These are phyloP conservation scores for Ectemnius continuus DNA, from an alignment of 2,888 invertebrate genomes.

Conservation along the genomic window DNA sequence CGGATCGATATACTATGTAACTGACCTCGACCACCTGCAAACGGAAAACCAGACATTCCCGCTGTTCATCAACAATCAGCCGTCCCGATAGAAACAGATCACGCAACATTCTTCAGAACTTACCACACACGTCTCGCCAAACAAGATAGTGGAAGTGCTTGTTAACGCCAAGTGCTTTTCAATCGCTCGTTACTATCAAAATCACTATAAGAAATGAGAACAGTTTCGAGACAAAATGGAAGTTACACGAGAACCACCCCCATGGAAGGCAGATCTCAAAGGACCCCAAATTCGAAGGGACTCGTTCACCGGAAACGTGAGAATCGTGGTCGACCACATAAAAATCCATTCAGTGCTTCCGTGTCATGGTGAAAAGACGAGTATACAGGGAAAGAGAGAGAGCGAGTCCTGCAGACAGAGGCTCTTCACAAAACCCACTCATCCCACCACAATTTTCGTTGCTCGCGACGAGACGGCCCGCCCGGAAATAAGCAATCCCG, in stretches of 20 bases:
- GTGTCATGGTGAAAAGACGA: background rate
- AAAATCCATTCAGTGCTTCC: background rate
- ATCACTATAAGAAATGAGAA: too few species aligned
- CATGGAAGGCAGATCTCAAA: background rate
- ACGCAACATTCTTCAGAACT: too few species aligned
- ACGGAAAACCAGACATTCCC: too few species aligned
- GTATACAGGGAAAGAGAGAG: background rate
- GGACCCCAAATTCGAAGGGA: background rate
- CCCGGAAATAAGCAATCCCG: conserved; percentile 56
- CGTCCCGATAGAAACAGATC: too few species aligned
- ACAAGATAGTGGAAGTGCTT: too few species aligned
- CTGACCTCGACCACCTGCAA: conserved; percentile 8
- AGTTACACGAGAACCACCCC: too few species aligned
- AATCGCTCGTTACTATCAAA: too few species aligned
- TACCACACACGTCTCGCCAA: too few species aligned
- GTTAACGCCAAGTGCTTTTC: too few species aligned
- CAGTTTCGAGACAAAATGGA: too few species aligned
- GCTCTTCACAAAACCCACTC: conserved; percentile 6
- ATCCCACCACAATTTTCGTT: background rate
- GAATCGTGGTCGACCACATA: background rate
- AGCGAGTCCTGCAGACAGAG: background rate
- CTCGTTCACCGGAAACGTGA: background rate
- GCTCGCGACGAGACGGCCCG: conserved; percentile 20
- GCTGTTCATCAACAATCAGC: too few species aligned
- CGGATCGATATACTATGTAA: conserved; percentile 32